Evolutionary conservation across 1,140 invertebrate genomes (phyloP).

Genomic region (Nasonia vitripennis): DNA sequence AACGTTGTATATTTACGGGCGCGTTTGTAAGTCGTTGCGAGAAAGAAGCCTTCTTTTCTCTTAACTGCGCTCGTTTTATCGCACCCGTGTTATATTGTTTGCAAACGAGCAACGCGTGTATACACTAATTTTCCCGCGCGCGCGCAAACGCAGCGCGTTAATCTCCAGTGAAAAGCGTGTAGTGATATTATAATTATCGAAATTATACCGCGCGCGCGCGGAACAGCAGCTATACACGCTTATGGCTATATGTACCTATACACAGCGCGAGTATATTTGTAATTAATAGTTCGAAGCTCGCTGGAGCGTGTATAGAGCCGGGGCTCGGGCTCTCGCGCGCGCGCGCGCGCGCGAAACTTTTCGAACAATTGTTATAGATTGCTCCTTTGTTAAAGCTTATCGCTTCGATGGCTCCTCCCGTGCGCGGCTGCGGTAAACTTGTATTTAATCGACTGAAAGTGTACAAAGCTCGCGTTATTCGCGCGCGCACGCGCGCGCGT

Average conservation of each 20-base stretch:
- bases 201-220: constrained; percentile 20
- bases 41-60: no score
- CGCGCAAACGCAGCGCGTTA: background rate
- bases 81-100: no score
- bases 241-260: background rate
- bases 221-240: background rate
- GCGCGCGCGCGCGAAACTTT: constrained; percentile 49
- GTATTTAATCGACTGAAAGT: constrained; percentile 34
- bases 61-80: no score
- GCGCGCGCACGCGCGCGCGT: background rate
- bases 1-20: no score
- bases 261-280: constrained; percentile 23
- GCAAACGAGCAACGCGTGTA: background rate
- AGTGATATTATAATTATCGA: constrained; percentile 42
- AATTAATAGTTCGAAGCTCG: constrained; percentile 52
- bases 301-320: background rate
- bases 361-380: constrained; percentile 60
- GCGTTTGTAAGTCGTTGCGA: no score
- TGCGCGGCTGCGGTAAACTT: constrained; percentile 8
- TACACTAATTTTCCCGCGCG: background rate
- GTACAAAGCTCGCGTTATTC: constrained; percentile 5
- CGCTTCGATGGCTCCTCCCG: constrained; percentile 49
- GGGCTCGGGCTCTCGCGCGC: background rate
- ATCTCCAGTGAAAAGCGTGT: constrained; percentile 3
- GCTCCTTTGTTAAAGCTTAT: constrained; percentile 59